Conservation (phyloP, 2,888 invertebrate species). For the Callosobruchus maculatus region DNA sequence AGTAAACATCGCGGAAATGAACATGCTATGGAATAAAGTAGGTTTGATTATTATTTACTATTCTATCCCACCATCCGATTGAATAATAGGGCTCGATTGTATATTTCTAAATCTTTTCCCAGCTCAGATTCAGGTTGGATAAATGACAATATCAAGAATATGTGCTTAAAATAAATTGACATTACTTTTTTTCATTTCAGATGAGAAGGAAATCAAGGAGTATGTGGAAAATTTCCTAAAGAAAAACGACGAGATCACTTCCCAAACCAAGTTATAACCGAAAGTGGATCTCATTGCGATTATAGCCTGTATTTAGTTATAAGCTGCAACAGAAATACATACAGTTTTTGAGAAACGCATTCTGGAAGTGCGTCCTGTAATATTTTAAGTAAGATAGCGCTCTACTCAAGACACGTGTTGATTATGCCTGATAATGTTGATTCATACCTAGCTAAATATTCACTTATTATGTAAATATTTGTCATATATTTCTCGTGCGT, state of each 20-base stretch:
- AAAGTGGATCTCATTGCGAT: background rate
- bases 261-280: conserved; percentile 31
- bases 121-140: too few species aligned
- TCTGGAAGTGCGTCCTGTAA: background rate
- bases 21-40: too few species aligned
- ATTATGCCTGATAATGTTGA: background rate
- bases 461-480: background rate
- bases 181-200: conserved; percentile 49
- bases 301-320: background rate
- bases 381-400: background rate
- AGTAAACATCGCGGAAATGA: too few species aligned
- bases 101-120: too few species aligned
- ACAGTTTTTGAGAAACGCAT: background rate
- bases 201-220: conserved; percentile 59
- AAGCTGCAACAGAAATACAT: background rate
- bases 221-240: conserved; percentile 57
- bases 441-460: background rate
- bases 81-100: too few species aligned
- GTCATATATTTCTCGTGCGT: background rate
- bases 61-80: too few species aligned
- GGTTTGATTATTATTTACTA: too few species aligned
- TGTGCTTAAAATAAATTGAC: background rate
- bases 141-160: too few species aligned
- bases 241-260: conserved; percentile 53
- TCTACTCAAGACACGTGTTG: background rate